Evolutionary conservation across 2,888 invertebrate species (phyloP).

Genomic region (Lepidochitona cinerea): DNA sequence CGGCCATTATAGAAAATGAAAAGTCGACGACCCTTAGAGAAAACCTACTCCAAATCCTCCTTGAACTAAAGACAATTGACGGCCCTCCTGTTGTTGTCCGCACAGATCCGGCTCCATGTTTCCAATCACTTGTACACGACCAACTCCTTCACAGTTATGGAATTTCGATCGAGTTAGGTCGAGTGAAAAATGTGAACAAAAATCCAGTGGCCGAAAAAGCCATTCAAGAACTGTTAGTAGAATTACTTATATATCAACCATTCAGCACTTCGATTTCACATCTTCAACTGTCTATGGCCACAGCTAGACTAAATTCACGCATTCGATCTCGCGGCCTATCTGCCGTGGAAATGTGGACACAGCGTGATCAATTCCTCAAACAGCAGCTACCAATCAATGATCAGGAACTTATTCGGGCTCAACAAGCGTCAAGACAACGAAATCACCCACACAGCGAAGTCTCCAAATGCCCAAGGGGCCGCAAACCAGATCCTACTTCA

Average conservation of each 20-base stretch:
- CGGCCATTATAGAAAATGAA: conserved; percentile 18
- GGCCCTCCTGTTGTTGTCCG: conserved; percentile 20
- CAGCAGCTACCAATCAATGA: conserved; percentile 31
- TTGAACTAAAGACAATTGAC: conserved; percentile 13
- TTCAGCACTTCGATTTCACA: conserved; percentile 16
- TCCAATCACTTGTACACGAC: conserved; percentile 19
- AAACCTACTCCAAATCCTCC: not conserved
- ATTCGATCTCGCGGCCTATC: conserved; percentile 34
- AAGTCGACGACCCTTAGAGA: conserved; percentile 2
- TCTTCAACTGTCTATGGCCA: conserved; percentile 15
- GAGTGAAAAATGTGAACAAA: conserved; percentile 32
- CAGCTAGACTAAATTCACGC: conserved; percentile 31
- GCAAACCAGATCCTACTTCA: not conserved
- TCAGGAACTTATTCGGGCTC: conserved; percentile 19
- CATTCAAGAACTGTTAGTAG: conserved; percentile 39
- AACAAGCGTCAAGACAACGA: conserved; percentile 19
- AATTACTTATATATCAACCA: conserved; percentile 36
- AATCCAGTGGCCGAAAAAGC: conserved; percentile 46
- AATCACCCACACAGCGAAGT: conserved; percentile 35
- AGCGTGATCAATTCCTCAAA: conserved; percentile 37
- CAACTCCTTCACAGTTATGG: not conserved
- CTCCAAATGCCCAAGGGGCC: conserved; percentile 22
- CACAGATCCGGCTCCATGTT: conserved; percentile 22
- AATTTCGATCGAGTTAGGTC: too few relatives aligned
- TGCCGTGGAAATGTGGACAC: conserved; percentile 36